Base-by-base conservation (phyloP, 1,140 invertebrate genomes). In the Chionoecetes opilio region DNA sequence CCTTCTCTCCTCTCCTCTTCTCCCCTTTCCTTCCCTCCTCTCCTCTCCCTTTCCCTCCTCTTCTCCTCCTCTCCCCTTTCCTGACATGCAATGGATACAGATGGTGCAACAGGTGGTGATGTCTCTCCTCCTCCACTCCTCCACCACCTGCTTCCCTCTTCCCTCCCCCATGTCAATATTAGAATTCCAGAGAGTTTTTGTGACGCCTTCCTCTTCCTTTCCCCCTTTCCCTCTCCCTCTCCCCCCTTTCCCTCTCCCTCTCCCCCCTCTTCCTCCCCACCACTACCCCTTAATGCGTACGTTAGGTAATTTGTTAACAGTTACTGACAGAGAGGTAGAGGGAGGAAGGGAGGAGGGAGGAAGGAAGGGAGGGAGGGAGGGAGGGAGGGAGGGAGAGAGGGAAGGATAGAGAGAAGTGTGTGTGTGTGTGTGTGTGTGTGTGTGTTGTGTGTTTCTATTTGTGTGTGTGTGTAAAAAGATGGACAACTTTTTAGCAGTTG, bases 361-460 rank as follows among this genome's bases (percentile, higher is more conserved):
- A 26, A 14, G 53, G 8, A 21, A 14, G 53, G 8, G 53, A 14
- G 53, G 8, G 53, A 14, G 53, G 8, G 53, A 14, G 53, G 8
- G 53, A 14, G 53, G 8, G 9, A 9, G 53, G 2, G 53, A 9
- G 21, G 3, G 38, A 6, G 38, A 6, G 38, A 6, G 53, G 8
- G 9, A 9, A 21, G 2, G 53, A 9, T 3, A 6, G 38, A 6
- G 38, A 6, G 38, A 6, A n/a, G 38, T 63, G 53, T 63, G 53
- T 63, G 53, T 63, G 53, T 63, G 53, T 63, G 53, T 63, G 53
- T 63, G 53, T 63, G 53, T 63, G 53, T 63, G 53, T 63, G 53
- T 63, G 53, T 63, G 53, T 63, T 63, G 53, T 63, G 53, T 63
- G 53, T 63, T 8, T 63, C 8, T 63, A 21, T 75, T 17, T 75